These are phyloP conservation scores for Vulpes lagopus DNA, from an alignment of 2,113 vertebrate genomes.

Conservation along the genomic window DNA sequence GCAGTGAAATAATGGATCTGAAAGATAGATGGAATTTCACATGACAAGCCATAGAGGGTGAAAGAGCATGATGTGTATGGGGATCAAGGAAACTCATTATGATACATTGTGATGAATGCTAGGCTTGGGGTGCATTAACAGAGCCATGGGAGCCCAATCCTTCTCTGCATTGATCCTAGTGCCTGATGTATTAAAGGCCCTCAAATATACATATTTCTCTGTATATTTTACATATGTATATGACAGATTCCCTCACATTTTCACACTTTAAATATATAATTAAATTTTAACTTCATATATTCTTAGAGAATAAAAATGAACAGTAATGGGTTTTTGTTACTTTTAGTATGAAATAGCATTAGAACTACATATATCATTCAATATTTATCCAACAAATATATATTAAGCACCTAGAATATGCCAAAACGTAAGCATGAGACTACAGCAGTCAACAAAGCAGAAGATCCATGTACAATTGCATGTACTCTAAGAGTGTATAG, in stretches of 20 bases:
- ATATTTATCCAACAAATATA: neutral
- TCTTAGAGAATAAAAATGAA: neutral
- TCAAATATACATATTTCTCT: neutral
- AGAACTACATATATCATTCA: neutral
- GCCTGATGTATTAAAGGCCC: neutral
- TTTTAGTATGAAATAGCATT: neutral
- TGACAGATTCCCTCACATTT: neutral
- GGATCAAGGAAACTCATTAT: neutral
- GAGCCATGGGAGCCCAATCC: neutral
- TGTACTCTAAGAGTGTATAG: neutral
- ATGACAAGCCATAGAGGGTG: neutral
- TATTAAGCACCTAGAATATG: neutral
- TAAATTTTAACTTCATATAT: neutral
- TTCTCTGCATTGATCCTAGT: neutral
- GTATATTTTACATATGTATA: neutral
- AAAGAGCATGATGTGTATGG: neutral
- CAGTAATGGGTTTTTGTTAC: neutral
- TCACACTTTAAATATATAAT: neutral
- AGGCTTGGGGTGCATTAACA: neutral
- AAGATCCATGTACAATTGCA: neutral
- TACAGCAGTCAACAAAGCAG: neutral
- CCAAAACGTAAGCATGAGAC: neutral
- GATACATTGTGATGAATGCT: neutral
- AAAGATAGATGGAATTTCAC: neutral
- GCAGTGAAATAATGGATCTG: neutral